Evolutionary conservation across 2,888 invertebrate genomes (phyloP), one percentile per base, ranked within the genome.

Genomic region (Syrista parreyssii): DNA sequence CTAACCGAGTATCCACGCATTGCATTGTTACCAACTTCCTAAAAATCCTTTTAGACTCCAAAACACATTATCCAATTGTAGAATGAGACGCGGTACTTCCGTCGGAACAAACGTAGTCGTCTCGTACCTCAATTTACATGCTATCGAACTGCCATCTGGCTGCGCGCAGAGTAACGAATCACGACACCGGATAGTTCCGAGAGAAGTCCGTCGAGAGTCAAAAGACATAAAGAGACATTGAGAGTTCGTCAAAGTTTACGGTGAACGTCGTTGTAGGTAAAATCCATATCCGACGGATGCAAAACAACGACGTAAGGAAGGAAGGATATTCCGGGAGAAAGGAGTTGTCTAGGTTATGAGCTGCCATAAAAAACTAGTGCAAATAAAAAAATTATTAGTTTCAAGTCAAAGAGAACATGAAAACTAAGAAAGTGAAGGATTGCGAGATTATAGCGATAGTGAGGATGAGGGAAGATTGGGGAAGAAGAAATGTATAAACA

Each of bases 1-100:
- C 75, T 76, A 35, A 74, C 74, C 35, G 79, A 33, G 76, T 31
- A 30, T 34, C 75, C 23, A 6, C 55, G 55, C 55, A 55, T 23
- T 23, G 15, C 55, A 55, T 55, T 55, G 15, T 55, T 23, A 55
- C 55, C 55, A 55, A 55, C 23, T 55, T 23, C 55, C 55, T 55
- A 55, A 55, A 55, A 55, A 55, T 55, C 23, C 55, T 55, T 55
- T 23, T 55, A 55, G 23, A 55, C 55, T 55, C 55, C 23, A 55
- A 55, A 55, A 55, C 55, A 55, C 15, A 55, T 55, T 55, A 55
- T 55, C 55, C 55, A 55, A 55, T 23, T 55, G 15, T 6, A 55
- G 55, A 23, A 23, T 23, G 55, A 55, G 23, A 55, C 55, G 15
- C 55, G 15, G 55, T 23, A 55, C 55, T 55, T 55, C 55, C 23